These are phyloP conservation scores for Microdon myrmicae DNA, from an alignment of 2,888 invertebrate species.

Conservation along the genomic window DNA sequence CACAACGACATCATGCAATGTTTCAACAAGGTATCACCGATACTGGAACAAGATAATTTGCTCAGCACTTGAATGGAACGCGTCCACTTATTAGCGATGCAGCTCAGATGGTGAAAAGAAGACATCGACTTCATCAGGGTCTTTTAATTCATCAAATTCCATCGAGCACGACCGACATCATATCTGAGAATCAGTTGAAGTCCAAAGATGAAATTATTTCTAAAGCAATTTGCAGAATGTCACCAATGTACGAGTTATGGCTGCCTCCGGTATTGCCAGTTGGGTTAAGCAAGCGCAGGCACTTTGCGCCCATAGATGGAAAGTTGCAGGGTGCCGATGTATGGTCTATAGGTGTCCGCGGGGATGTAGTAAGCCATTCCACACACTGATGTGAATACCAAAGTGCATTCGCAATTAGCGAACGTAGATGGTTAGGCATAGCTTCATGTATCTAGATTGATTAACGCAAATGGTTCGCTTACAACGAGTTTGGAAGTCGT, in stretches of 20 bases:
- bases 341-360: constrained; percentile 9
- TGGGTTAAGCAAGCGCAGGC: constrained; percentile 27
- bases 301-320: constrained; percentile 35
- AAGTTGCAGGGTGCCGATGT: constrained; percentile 16
- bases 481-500: too few species aligned
- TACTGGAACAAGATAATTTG: constrained; percentile 50
- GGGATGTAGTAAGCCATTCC: constrained; percentile 33
- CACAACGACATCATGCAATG: constrained; percentile 18
- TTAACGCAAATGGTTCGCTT: too few species aligned
- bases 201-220: constrained; percentile 14
- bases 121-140: constrained; percentile 27
- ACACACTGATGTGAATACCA: constrained; percentile 11
- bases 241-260: constrained; percentile 36
- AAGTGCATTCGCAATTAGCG: constrained; percentile 28
- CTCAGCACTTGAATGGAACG: constrained; percentile 8
- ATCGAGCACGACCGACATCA: constrained; percentile 1
- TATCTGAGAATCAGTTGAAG: not conserved
- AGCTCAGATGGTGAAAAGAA: constrained; percentile 8
- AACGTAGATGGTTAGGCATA: too few species aligned
- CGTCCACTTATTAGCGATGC: not conserved
- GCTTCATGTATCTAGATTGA: too few species aligned
- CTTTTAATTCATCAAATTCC: constrained; percentile 47
- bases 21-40: constrained; percentile 47
- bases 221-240: constrained; percentile 32
- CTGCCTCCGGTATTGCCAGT: constrained; percentile 23